These are phyloP conservation scores for Passer domesticus DNA, from an alignment of 2,113 vertebrate species.

Conservation along the genomic window DNA sequence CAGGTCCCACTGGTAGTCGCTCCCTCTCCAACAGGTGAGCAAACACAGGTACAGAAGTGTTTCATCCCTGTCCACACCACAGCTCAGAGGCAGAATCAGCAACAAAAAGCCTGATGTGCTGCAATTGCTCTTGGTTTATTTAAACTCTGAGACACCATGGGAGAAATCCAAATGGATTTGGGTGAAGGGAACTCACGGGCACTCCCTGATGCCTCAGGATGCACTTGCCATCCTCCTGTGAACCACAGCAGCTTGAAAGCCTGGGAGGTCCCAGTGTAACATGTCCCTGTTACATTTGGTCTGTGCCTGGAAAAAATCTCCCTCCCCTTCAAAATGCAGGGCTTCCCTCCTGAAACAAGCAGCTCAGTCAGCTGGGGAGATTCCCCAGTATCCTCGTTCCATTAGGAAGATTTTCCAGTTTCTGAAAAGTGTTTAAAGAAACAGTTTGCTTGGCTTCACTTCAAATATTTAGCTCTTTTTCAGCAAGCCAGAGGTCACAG, in stretches of 20 bases:
- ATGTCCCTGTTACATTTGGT: constrained; percentile 9
- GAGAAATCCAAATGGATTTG: not conserved
- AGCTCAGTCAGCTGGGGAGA: not conserved
- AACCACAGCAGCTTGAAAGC: not conserved
- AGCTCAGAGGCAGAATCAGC: not conserved
- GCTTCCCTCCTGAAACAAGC: constrained; percentile 37
- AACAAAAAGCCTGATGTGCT: not conserved
- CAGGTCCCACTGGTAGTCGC: not conserved
- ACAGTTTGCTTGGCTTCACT: constrained; percentile 65
- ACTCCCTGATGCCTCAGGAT: not conserved
- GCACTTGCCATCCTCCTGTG: not conserved
- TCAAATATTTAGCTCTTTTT: constrained; percentile 70
- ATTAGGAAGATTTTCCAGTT: not conserved
- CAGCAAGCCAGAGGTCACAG: constrained; percentile 56
- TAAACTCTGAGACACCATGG: not conserved
- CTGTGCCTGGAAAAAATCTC: constrained; percentile 35
- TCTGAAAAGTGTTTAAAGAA: constrained; percentile 64
- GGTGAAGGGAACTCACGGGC: fast-evolving
- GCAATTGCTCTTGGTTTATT: not conserved
- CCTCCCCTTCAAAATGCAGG: constrained; percentile 21
- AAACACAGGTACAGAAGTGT: not conserved
- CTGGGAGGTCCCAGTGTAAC: not conserved
- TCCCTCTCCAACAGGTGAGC: not conserved
- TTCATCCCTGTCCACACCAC: not conserved
- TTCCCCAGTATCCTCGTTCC: not conserved